Base-by-base conservation (phyloP, 2,888 invertebrate genomes). In the Smittia aterrima region DNA sequence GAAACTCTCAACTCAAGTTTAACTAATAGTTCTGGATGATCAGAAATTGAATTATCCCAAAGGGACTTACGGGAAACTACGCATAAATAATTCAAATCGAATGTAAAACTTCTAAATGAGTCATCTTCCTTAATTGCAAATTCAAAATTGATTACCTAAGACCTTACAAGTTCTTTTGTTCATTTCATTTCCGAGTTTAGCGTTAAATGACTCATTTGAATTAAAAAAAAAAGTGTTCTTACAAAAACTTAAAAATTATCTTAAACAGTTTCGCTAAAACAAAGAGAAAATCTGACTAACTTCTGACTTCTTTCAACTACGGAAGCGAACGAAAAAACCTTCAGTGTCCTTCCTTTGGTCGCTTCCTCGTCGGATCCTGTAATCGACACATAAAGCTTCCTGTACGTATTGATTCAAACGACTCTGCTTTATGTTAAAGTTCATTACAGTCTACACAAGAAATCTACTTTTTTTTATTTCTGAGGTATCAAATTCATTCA, bases 61-160 rank as follows among this genome's bases (percentile, higher is more conserved):
- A 20, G 18, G 11, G 9, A 20, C 18, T 64, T 24, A 1, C 64
- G n/a, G n/a, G n/a, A 25, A 64, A 25, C 27, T 64, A 64, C 64
- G 20, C 64, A 64, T 64, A 64, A 64, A 64, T 64, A 27, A 25
- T 64, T 64, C 25, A 64, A 64, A 64, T 58, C 18, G 27, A 25
- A 64, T 22, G 18, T 58, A 22, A 58, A 47, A 58, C 18, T 6
- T 58, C 58, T 58, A 58, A 58, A 22, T 58, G 58, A 58, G 58
- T 58, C 58, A 58, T 22, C 22, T 6, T 3, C 32, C n/a, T 38
- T 38, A 38, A 38, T 38, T 4, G 11, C 38, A 38, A 58, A 22
- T 58, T 58, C 18, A 13, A 58, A n/a, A 20, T 58, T 58, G 58
- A 58, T 47, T n/a, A 47, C 4, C 47, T 47, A 47, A 47, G 16